Evolutionary conservation across 37 sponge, comb jelly and placozoan species (phyloP).

Genomic region (Dysidea cf. avara): DNA sequence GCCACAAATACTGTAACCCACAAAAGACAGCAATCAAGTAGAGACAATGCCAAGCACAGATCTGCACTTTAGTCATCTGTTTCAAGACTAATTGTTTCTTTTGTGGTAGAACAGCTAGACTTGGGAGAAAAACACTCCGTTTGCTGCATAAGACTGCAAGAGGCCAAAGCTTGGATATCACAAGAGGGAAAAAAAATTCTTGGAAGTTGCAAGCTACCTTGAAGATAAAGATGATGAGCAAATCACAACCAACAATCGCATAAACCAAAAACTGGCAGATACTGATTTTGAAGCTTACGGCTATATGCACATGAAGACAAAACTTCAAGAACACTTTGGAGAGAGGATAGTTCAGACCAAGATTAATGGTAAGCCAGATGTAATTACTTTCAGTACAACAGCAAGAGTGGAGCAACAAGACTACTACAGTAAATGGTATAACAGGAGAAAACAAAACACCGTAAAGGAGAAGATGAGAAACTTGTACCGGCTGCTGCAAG

Average conservation of each 20-base stretch:
- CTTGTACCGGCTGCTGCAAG: constrained; percentile 39
- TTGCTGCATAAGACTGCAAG: constrained; percentile 24
- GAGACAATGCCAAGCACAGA: constrained; percentile 8
- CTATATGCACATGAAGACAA: constrained; percentile 25
- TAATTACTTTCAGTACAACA: constrained; percentile 36
- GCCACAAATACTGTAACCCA: constrained; percentile 27
- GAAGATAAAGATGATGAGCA: constrained; percentile 51
- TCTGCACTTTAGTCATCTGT: constrained; percentile 46
- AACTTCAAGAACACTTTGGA: constrained; percentile 38
- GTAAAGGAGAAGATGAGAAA: constrained; percentile 15
- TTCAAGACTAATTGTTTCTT: constrained; percentile 51
- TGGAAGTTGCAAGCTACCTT: constrained; percentile 50
- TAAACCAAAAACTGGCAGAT: constrained; percentile 21
- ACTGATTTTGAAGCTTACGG: constrained; percentile 8
- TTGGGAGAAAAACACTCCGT: constrained; percentile 34
- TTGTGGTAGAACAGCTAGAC: constrained; percentile 31
- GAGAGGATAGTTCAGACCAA: constrained; percentile 42
- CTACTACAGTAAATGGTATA: constrained; percentile 14
- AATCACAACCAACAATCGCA: constrained; percentile 41
- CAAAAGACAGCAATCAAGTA: constrained; percentile 28
- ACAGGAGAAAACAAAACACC: neutral
- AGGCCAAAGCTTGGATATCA: constrained; percentile 36
- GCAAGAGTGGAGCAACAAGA: constrained; percentile 33
- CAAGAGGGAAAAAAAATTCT: constrained; percentile 34
- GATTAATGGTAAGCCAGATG: constrained; percentile 46